These are phyloP conservation scores for Fissipunctia ypsillon DNA, from an alignment of 2,888 invertebrate genomes.

Conservation along the genomic window DNA sequence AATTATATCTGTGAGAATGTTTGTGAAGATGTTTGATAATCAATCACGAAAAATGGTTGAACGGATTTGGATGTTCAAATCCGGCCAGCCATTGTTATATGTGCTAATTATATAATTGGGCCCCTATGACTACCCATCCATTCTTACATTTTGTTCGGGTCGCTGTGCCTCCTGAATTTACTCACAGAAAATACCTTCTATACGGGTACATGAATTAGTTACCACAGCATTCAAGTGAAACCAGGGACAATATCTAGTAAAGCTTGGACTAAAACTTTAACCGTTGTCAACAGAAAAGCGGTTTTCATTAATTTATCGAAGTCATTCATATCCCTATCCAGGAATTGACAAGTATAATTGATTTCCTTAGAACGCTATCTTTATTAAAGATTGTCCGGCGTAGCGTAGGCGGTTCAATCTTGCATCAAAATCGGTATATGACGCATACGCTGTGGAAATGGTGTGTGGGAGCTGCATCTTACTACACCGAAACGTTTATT, in stretches of 20 bases:
- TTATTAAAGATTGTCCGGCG: background rate
- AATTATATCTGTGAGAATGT: no score
- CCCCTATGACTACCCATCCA: background rate
- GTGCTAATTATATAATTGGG: no score
- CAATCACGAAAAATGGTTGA: background rate
- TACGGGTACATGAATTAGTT: background rate
- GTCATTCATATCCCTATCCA: background rate
- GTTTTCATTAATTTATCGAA: background rate
- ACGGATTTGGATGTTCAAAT: background rate
- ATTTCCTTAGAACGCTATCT: background rate
- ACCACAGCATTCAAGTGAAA: no score
- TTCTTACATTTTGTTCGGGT: background rate
- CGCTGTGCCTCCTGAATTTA: background rate
- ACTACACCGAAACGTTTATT: slow-evolving; percentile 9
- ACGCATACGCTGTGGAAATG: slow-evolving; percentile 21
- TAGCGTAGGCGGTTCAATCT: slow-evolving; percentile 17
- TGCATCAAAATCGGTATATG: slow-evolving; percentile 11
- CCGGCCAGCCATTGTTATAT: no score
- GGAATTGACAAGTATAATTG: background rate
- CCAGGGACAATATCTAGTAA: background rate
- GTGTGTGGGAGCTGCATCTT: background rate
- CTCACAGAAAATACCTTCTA: background rate
- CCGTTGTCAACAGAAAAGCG: no score
- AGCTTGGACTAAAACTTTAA: background rate
- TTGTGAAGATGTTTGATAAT: background rate